Evolutionary conservation across 2,113 vertebrate species (phyloP).

Genomic region (Empidonax traillii): DNA sequence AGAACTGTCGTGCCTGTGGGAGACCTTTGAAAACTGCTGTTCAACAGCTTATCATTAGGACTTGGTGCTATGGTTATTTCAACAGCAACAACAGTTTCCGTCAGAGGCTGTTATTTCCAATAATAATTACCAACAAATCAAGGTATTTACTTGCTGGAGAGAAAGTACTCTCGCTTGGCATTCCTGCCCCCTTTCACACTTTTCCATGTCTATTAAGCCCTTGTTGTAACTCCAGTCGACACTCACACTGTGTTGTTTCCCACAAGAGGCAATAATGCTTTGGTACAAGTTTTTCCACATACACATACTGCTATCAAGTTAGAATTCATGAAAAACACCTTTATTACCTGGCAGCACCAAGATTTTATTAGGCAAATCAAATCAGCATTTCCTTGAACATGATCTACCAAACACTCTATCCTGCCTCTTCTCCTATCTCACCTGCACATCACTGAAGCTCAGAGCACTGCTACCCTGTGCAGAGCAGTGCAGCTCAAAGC

Average conservation of each 20-base stretch:
- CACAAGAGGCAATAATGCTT: neutral
- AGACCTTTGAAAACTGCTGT: neutral
- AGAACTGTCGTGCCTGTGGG: neutral
- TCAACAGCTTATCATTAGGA: neutral
- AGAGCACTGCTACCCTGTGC: no score
- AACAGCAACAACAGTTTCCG: neutral
- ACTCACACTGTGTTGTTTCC: neutral
- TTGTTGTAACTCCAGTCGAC: neutral
- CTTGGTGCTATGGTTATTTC: neutral
- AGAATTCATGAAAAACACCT: neutral
- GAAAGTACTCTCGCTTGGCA: neutral
- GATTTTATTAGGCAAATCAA: neutral
- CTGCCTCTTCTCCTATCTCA: no score
- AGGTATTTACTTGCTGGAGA: neutral
- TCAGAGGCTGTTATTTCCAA: neutral
- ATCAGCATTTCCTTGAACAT: fast-evolving
- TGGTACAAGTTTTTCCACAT: neutral
- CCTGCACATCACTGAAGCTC: fast-evolving
- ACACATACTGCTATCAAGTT: fast-evolving
- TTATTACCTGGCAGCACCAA: fast-evolving
- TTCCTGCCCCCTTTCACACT: neutral
- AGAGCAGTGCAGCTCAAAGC: neutral
- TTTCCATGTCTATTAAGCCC: neutral
- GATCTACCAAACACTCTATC: neutral
- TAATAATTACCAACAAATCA: neutral